Evolutionary conservation across 2,113 vertebrate genomes (phyloP), one percentile per base, ranked within the genome.

Genomic region (Chlorodrepanis virens): DNA sequence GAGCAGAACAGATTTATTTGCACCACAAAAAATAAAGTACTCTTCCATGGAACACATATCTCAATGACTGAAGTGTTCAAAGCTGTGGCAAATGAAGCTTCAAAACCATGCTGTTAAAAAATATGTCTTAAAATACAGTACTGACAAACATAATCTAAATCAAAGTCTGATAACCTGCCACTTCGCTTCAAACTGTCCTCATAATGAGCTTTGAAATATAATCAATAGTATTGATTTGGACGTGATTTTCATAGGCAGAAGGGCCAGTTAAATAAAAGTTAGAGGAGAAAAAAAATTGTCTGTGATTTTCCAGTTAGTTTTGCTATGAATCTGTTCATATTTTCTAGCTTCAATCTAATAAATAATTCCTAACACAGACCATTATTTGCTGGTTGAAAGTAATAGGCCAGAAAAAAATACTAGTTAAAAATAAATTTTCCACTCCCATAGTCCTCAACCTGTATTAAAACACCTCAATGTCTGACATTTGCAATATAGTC

Each of bases 111-210:
- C 35, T 80, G 5, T 88, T 72, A 80, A 93, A 93, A 93, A 83
- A 64, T 64, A 12, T 39, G 10, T 52, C 53, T 83, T 86, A 92
- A 91, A 91, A 72, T 68, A 79, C 24, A 59, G 21, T 88, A 61
- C 59, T 96, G 88, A 89, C 44, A 93, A 92, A 90, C 40, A n/a
- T 60, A 79, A 89, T 93, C 61, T 84, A 92, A 97, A 94, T 54
- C 59, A 87, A 95, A 90, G 37, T 45, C 71, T 92, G 79, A 91
- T 87, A 96, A 94, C 50, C 47, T 89, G 47, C 40, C 78, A 68
- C 47, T 91, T 95, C 2, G 1, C 52, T 85, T 88, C 65, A 86
- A 90, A 82, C 35, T 93, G n/a, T 85, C 76, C 45, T 63, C 10
- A 1, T 71, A 92, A 90, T 78, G 33, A 89, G 45, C 81, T 90